A percentile compares a stretch with the other conserved stretches of the same genome.
Evolutionary conservation across 2,113 vertebrate species (phyloP).

Genomic region (Ctenomys sociabilis): DNA sequence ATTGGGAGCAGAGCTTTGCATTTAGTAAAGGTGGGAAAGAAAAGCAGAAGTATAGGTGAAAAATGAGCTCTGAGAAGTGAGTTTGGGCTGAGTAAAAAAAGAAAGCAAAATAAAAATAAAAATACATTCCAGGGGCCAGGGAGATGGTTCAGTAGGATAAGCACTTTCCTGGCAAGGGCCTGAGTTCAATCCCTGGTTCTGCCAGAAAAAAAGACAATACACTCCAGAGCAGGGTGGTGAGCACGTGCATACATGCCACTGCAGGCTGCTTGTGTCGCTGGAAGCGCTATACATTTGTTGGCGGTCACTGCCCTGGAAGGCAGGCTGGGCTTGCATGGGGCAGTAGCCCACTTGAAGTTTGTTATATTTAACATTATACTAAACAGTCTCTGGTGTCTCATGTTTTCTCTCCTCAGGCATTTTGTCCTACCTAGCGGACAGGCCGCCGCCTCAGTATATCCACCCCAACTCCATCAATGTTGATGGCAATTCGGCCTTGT

Average conservation of each 20-base stretch:
- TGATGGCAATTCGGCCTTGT: conserved; percentile 90
- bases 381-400: neutral
- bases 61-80: neutral
- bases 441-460: conserved; percentile 98
- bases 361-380: neutral
- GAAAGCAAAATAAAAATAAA: neutral
- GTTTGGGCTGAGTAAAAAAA: neutral
- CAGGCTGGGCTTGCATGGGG: neutral
- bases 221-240: neutral
- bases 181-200: too few relatives aligned
- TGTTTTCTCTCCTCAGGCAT: conserved; percentile 88
- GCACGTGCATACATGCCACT: fast-evolving
- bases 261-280: neutral
- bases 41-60: neutral
- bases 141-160: too few relatives aligned
- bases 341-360: neutral
- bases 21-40: neutral
- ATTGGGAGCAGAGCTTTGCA: neutral
- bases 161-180: too few relatives aligned
- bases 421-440: conserved; percentile 97
- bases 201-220: too few relatives aligned
- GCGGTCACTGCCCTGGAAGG: neutral
- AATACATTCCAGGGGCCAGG: too few relatives aligned
- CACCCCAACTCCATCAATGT: conserved; percentile 97
- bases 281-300: fast-evolving